Evolutionary conservation across 2,113 vertebrate species (phyloP), one percentile per base, ranked within the genome.

Genomic region (Trinectes maculatus): DNA sequence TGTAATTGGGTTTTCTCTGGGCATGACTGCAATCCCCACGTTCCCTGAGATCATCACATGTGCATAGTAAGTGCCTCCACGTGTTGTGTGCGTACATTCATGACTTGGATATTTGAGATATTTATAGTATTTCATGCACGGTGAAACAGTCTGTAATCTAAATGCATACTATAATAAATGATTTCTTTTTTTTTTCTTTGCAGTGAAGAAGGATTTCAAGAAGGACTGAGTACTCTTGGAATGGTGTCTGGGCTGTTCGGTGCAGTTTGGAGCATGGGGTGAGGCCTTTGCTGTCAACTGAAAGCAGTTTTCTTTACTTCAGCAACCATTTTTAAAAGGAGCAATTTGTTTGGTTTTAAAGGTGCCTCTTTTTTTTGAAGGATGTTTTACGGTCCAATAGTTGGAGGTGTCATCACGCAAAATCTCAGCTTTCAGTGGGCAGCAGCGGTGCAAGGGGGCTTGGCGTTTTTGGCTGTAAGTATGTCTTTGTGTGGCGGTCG

Each of bases 11-110:
- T 83, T 98, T 88, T 95, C 95, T 70, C 84, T 96, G 71, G 95
- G 93, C 5, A 94, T 97, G 92, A 92, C 88, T 36, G 85, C 87
- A 55, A 96, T 98, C 48, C 95, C 97, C 0, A 86, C 92, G 2
- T 97, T 96, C 72, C 95, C 96, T 2, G 98, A 99, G 91, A 87
- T 97, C 52, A 93, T 99, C 77, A 54, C 68, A 0, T 94, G 89
- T 77, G 95, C 95, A 39, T 87, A 95, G 98, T 99, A 93, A 98
- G 97, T 94, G 21, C 25, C 48, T 47, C 33, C 37, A 40, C 21
- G 46, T 34, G 33, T 62, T 34, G 4, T 25, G 29, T 19, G 21
- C 4, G 10, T 36, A 6, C 34, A 36, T 54, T 44, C 5, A 18
- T 15, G 9, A 25, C 3, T 5, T 48, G 5, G 16, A 2, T 3